Percentiles rank a stretch among this genome's conserved stretches.
Evolutionary conservation across 2,797 vertebrate species (phyloP).

Genomic region (Leptodactylus fallax): DNA sequence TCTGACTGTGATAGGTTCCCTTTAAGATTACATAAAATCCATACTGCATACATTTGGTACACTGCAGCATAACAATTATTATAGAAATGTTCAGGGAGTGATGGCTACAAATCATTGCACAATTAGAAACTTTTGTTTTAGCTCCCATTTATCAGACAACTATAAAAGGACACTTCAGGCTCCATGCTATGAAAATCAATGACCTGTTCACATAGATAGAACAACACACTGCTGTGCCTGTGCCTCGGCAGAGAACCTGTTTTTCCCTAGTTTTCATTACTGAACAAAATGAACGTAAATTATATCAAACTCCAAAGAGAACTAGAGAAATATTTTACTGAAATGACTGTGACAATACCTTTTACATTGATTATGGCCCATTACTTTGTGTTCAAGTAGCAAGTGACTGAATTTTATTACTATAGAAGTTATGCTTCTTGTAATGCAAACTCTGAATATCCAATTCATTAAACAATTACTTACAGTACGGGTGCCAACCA

Average conservation of each 20-base stretch:
- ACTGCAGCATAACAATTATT: background rate
- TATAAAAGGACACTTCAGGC: background rate
- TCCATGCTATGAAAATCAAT: conserved; percentile 30
- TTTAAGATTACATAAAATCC: too few species aligned
- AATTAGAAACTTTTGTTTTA: background rate
- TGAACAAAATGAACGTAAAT: conserved; percentile 45
- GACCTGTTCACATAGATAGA: conserved; percentile 23
- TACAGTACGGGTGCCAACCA: conserved; percentile 22
- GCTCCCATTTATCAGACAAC: background rate
- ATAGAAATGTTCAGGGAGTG: background rate
- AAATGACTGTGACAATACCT: conserved; percentile 40
- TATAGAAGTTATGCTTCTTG: conserved; percentile 37
- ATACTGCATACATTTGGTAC: too few species aligned
- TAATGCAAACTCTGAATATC: conserved; percentile 53
- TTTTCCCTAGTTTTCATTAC: conserved; percentile 51
- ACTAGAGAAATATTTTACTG: conserved; percentile 55
- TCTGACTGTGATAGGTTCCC: too few species aligned
- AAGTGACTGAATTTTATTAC: conserved; percentile 52
- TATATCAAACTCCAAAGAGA: conserved; percentile 18
- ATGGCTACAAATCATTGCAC: background rate
- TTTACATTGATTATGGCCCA: conserved; percentile 52
- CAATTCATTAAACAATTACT: conserved; percentile 59
- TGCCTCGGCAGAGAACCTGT: conserved; percentile 10
- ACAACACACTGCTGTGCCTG: background rate
- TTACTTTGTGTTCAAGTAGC: conserved; percentile 40